Evolutionary conservation across 30 jellyfish, hydroid and myxozoan genomes (phyloP).

Genomic region (Aurelia aurita complex sp. Pacific): DNA sequence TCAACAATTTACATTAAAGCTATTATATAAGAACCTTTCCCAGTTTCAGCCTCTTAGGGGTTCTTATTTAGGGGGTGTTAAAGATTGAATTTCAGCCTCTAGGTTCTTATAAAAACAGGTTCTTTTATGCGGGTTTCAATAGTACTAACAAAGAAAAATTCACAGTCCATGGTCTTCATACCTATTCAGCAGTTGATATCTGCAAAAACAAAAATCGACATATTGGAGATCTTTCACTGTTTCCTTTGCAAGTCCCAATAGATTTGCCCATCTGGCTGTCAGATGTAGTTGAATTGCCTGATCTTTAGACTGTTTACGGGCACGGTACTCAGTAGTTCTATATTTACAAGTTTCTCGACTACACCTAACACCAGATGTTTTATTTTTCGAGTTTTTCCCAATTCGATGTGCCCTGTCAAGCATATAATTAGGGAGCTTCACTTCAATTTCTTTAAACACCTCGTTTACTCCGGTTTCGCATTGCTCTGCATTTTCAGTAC

Average conservation of each 20-base stretch:
- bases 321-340: constrained; percentile 23
- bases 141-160: not conserved
- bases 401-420: constrained; percentile 35
- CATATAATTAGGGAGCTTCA: constrained; percentile 26
- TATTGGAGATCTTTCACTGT: not conserved
- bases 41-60: too few species aligned
- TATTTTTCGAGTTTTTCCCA: not conserved
- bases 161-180: constrained; percentile 4
- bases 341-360: constrained; percentile 19
- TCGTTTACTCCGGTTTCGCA: constrained; percentile 30
- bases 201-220: not conserved
- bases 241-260: constrained; percentile 18
- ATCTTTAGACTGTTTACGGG: constrained; percentile 19
- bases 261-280: constrained; percentile 27
- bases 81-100: too few species aligned
- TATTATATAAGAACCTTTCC: too few species aligned
- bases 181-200: constrained; percentile 13
- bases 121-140: not conserved
- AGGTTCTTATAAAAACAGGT: too few species aligned
- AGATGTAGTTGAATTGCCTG: constrained; percentile 21
- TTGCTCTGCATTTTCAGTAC: constrained; percentile 19
- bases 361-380: not conserved
- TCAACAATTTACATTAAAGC: too few species aligned
- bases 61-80: too few species aligned
- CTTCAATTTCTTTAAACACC: constrained; percentile 9